Evolutionary conservation across 2,113 vertebrate genomes (phyloP).

Genomic region (Labeo catla): DNA sequence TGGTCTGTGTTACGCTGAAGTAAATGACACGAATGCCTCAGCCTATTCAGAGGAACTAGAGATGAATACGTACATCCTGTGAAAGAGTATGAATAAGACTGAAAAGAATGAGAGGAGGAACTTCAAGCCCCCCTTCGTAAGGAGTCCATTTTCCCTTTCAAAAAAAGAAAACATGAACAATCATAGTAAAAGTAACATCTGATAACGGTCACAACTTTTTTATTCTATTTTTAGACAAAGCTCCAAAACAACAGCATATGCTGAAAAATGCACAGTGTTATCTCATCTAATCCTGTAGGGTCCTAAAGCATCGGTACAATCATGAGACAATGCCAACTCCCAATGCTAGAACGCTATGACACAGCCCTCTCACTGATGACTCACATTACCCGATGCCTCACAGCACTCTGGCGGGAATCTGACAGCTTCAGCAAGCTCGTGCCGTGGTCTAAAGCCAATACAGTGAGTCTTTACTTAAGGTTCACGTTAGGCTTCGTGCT

Average conservation of each 20-base stretch:
- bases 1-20: not conserved
- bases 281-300: not conserved
- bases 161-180: not conserved
- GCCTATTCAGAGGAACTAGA: not conserved
- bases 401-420: not conserved
- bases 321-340: not conserved
- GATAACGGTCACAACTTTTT: not conserved
- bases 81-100: not conserved
- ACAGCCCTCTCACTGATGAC: conserved; percentile 24
- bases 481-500: not conserved
- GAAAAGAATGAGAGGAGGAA: not conserved
- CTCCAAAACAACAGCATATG: not conserved
- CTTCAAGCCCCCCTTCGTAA: not conserved
- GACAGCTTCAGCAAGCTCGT: not conserved
- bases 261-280: not conserved
- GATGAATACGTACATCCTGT: conserved; percentile 8
- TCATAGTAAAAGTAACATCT: not conserved
- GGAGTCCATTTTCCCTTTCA: not conserved
- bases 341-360: not conserved
- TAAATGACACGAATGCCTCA: not conserved
- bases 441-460: not conserved
- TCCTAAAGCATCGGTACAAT: not conserved
- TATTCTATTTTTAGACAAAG: not conserved
- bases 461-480: not conserved
- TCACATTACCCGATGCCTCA: conserved; percentile 15